These are phyloP conservation scores for Scartelaos histophorus DNA, from an alignment of 2,113 vertebrate genomes.

Conservation along the genomic window DNA sequence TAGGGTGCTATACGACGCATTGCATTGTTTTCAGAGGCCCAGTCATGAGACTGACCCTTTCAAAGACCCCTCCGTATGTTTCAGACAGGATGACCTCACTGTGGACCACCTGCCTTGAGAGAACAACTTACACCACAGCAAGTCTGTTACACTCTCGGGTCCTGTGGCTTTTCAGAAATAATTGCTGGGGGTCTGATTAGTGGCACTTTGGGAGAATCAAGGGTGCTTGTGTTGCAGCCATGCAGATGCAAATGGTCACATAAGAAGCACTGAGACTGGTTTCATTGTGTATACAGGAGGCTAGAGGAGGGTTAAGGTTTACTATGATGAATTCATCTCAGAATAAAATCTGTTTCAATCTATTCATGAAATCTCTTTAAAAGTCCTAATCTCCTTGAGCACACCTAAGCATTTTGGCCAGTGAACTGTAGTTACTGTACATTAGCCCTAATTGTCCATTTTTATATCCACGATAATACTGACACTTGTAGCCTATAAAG, in stretches of 20 bases:
- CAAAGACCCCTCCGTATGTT: constrained; percentile 43
- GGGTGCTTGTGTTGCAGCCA: constrained; percentile 23
- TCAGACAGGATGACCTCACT: constrained; percentile 64
- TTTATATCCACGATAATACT: background rate
- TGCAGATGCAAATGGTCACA: constrained; percentile 32
- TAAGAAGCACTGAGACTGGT: constrained; percentile 11
- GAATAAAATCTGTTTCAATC: constrained; percentile 66
- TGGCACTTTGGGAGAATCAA: constrained; percentile 56
- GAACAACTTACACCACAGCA: constrained; percentile 55
- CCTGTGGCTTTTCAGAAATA: constrained; percentile 38
- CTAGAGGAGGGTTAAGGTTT: constrained; percentile 39
- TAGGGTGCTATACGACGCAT: constrained; percentile 31
- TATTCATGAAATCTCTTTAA: constrained; percentile 70
- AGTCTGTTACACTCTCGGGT: constrained; percentile 51
- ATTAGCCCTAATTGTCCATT: background rate
- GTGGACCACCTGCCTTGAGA: constrained; percentile 63
- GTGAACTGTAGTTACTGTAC: constrained; percentile 15
- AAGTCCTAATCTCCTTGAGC: constrained; percentile 56
- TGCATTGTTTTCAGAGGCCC: constrained; percentile 39
- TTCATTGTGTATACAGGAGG: constrained; percentile 38
- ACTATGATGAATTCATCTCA: constrained; percentile 66
- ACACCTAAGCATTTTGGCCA: constrained; percentile 60
- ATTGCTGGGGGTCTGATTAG: constrained; percentile 61
- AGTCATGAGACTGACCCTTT: constrained; percentile 34
- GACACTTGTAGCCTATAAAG: background rate